These are phyloP conservation scores for Brotula barbata DNA, from an alignment of 2,797 vertebrate species.

Conservation along the genomic window DNA sequence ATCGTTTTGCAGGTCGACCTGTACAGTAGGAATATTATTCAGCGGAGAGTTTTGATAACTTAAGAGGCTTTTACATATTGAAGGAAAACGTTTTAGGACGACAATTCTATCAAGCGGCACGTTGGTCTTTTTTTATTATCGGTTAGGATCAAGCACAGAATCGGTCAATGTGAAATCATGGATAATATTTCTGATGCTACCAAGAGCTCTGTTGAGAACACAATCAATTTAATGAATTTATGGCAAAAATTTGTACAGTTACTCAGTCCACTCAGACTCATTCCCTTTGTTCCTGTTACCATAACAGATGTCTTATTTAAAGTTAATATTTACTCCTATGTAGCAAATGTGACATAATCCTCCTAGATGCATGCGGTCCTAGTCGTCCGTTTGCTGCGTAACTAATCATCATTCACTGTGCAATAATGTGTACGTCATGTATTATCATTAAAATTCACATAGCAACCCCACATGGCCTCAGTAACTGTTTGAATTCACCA, in stretches of 20 bases:
- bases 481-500: constrained; percentile 45
- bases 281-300: constrained; percentile 26
- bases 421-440: constrained; percentile 16
- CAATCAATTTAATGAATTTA: background rate
- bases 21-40: constrained; percentile 30
- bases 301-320: background rate
- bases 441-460: constrained; percentile 24
- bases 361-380: constrained; percentile 22
- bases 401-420: constrained; percentile 18
- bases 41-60: constrained; percentile 15
- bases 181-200: constrained; percentile 5
- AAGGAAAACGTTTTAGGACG: background rate
- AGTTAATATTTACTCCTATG: background rate
- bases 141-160: constrained; percentile 35
- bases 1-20: constrained; percentile 39
- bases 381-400: constrained; percentile 13
- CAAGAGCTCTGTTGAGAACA: background rate
- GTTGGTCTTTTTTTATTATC: constrained; percentile 13
- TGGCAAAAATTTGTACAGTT: too few species aligned
- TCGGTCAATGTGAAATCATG: constrained; percentile 28
- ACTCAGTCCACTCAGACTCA: constrained; percentile 11
- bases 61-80: constrained; percentile 6
- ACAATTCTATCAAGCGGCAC: background rate
- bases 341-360: constrained; percentile 20
- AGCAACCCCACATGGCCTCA: constrained; percentile 20